Conservation (phyloP, 2,113 vertebrate species). For the Motacilla alba region DNA sequence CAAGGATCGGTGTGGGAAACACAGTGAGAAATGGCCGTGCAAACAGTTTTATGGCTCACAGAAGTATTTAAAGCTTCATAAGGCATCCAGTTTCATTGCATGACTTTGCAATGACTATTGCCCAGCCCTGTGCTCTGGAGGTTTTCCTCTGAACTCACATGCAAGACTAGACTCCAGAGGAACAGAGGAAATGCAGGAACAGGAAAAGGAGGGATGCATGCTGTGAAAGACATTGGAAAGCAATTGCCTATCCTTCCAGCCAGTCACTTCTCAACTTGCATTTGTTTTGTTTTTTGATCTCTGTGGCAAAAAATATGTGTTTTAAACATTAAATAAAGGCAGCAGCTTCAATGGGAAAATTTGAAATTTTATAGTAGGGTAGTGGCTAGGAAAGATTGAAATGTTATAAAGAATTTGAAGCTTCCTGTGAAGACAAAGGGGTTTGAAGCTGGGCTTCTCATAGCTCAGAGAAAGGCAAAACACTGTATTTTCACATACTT, state of each 20-base stretch:
- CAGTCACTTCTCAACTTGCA: not conserved
- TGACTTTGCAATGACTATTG: not conserved
- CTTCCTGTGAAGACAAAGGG: not conserved
- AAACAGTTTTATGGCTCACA: not conserved
- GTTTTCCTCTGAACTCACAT: fast-evolving
- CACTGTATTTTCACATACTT: not conserved
- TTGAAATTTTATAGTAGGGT: not conserved
- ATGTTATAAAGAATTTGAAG: not conserved
- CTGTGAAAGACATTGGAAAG: not conserved
- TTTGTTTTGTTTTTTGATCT: not conserved
- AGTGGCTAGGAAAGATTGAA: not conserved
- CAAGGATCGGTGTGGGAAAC: not conserved
- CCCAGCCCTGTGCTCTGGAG: not conserved
- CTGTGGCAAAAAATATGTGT: not conserved
- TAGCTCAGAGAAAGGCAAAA: not conserved
- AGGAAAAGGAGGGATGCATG: not conserved
- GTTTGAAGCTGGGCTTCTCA: not conserved
- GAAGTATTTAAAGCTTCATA: not conserved
- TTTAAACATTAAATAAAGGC: not conserved
- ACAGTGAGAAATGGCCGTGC: not conserved
- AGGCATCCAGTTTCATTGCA: not conserved
- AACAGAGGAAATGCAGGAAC: not conserved
- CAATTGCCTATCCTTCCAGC: not conserved
- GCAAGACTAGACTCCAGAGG: not conserved
- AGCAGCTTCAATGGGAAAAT: not conserved